A percentile compares a stretch with the other conserved stretches of the same genome.
Conservation (phyloP, 2,888 invertebrate species). For the Ryuthela nishihirai region DNA sequence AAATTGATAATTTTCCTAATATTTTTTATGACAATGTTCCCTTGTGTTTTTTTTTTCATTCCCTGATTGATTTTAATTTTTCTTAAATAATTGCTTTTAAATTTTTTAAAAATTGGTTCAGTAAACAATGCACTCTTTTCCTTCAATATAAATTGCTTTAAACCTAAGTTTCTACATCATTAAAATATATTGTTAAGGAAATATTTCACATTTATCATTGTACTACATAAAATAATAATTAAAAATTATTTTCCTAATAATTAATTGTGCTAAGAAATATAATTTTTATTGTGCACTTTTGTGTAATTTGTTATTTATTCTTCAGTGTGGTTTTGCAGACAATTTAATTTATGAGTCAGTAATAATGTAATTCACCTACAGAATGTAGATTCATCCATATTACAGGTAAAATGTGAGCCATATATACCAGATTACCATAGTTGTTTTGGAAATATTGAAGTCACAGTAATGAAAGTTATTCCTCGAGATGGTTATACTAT, state of each 20-base stretch:
- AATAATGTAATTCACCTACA: conserved; percentile 43
- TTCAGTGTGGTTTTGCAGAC: background rate
- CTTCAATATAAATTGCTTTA: too few species aligned
- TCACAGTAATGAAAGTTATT: conserved; percentile 54
- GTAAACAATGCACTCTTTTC: too few species aligned
- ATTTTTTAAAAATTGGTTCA: too few species aligned
- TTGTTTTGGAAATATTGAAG: conserved; percentile 55
- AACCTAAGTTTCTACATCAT: too few species aligned
- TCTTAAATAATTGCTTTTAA: too few species aligned
- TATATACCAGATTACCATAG: conserved; percentile 65
- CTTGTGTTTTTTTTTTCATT: too few species aligned
- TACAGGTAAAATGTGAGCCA: conserved; percentile 77
- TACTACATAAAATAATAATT: background rate
- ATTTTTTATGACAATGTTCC: too few species aligned
- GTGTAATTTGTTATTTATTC: background rate
- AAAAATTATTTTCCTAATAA: background rate
- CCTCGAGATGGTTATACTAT: conserved; percentile 57
- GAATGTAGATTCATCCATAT: background rate
- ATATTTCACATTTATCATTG: background rate
- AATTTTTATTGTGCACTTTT: background rate
- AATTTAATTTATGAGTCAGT: too few species aligned
- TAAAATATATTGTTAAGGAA: too few species aligned
- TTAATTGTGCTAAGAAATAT: background rate
- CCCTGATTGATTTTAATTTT: too few species aligned
- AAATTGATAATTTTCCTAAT: too few species aligned